Conservation (phyloP, 2,797 vertebrate genomes). For the Anguilla obscura region DNA sequence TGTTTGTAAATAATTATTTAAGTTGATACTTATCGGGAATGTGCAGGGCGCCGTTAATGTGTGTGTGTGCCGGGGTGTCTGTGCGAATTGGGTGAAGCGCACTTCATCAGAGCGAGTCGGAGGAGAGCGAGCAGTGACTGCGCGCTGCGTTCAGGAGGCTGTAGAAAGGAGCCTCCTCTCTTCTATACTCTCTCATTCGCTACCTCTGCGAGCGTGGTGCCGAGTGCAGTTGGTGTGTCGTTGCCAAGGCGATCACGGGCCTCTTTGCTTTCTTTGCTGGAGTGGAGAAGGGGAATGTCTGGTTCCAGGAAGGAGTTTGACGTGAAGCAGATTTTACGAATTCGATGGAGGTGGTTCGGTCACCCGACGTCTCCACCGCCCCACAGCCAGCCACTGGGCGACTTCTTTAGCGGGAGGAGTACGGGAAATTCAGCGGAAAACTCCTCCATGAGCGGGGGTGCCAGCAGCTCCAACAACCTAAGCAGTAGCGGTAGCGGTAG, state of each 20-base stretch:
- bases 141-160: background rate
- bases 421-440: constrained; percentile 57
- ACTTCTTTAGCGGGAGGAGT: constrained; percentile 78
- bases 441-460: constrained; percentile 61
- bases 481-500: constrained; percentile 20
- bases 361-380: constrained; percentile 83
- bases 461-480: constrained; percentile 47
- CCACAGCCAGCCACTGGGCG: constrained; percentile 78
- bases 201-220: constrained; percentile 42
- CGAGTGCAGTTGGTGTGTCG: constrained; percentile 68
- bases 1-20: background rate
- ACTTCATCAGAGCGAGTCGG: constrained; percentile 20
- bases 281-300: constrained; percentile 83
- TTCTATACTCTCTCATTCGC: constrained; percentile 34
- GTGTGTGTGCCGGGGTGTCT: background rate
- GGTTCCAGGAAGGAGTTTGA: constrained; percentile 96
- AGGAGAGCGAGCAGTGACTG: constrained; percentile 4
- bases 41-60: background rate
- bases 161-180: background rate
- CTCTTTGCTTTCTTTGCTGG: background rate
- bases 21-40: background rate
- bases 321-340: constrained; percentile 97
- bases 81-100: constrained; percentile 13
- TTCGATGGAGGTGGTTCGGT: constrained; percentile 97
- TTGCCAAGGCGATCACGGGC: constrained; percentile 82